phyloP scores from a whole-genome alignment of 2,888 invertebrate genomes.

The Cephus runcator region DNA sequence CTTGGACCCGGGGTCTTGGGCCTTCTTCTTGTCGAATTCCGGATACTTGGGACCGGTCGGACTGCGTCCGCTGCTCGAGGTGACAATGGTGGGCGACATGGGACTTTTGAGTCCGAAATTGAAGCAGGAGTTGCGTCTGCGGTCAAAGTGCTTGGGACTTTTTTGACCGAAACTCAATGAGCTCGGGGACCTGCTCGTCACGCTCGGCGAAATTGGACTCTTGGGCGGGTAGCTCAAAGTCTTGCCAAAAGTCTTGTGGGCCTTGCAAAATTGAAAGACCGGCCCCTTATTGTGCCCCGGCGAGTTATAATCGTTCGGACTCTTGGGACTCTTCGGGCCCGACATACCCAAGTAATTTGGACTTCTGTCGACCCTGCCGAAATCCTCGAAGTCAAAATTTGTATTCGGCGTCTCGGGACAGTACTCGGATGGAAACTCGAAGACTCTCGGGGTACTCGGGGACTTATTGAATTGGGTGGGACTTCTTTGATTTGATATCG shows the following conservation, averaged over 20 bases:
- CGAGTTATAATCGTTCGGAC: constrained; percentile 23
- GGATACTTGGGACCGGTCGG: constrained; percentile 2
- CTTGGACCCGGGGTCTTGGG: constrained; percentile 3
- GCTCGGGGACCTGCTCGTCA: constrained; percentile 34
- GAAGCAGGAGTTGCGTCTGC: constrained; percentile 46
- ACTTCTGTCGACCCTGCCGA: constrained; percentile 29
- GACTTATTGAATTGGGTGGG: constrained; percentile 69
- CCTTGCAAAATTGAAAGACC: constrained; percentile 50
- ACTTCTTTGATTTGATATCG: constrained; percentile 70
- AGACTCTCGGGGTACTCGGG: constrained; percentile 68
- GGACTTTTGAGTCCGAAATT: constrained; percentile 41
- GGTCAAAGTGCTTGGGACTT: constrained; percentile 40
- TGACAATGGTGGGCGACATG: constrained; percentile 48
- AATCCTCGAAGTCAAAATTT: constrained; percentile 52
- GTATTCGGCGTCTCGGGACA: constrained; percentile 46
- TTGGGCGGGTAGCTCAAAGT: constrained; percentile 52
- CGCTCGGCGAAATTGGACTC: constrained; percentile 38
- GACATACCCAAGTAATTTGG: constrained; percentile 24
- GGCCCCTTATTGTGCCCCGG: constrained; percentile 33
- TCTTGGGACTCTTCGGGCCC: constrained; percentile 14
- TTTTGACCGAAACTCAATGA: constrained; percentile 40
- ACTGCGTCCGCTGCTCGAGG: constrained; percentile 15
- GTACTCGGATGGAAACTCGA: constrained; percentile 54
- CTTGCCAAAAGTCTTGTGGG: constrained; percentile 48
- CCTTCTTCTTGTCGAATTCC: constrained; percentile 12